Conservation (phyloP, 2,888 invertebrate species). For the Conus canariensis region DNA sequence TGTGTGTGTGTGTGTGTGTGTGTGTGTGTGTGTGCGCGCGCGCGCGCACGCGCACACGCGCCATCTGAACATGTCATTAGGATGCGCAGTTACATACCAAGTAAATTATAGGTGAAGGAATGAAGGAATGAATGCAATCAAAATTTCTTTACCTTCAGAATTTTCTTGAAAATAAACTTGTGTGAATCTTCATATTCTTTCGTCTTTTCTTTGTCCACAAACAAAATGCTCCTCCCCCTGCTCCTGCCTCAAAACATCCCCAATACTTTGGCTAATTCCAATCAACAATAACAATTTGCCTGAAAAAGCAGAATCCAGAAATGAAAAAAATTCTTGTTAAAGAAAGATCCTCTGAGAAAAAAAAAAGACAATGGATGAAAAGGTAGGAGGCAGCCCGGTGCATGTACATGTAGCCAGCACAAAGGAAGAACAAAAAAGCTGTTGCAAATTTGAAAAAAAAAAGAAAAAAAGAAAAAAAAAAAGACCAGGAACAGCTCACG, state of each 20-base stretch:
- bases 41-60: no score
- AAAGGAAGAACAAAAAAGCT: slow-evolving; percentile 4
- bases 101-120: background rate
- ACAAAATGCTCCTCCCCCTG: no score
- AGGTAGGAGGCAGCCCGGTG: background rate
- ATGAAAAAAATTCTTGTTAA: background rate
- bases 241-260: no score
- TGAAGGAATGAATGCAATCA: background rate
- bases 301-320: background rate
- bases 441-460: background rate
- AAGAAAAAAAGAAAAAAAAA: background rate
- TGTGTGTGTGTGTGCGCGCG: no score
- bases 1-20: no score
- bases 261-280: no score
- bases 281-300: no score
- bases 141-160: background rate
- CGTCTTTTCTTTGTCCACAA: no score
- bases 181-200: no score
- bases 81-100: no score
- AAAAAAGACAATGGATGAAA: background rate
- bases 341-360: background rate
- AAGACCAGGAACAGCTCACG: background rate
- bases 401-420: background rate
- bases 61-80: no score
- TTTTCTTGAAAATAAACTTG: no score